These are phyloP conservation scores for Echinops telfairi DNA, from an alignment of 2,113 vertebrate species.

Conservation along the genomic window DNA sequence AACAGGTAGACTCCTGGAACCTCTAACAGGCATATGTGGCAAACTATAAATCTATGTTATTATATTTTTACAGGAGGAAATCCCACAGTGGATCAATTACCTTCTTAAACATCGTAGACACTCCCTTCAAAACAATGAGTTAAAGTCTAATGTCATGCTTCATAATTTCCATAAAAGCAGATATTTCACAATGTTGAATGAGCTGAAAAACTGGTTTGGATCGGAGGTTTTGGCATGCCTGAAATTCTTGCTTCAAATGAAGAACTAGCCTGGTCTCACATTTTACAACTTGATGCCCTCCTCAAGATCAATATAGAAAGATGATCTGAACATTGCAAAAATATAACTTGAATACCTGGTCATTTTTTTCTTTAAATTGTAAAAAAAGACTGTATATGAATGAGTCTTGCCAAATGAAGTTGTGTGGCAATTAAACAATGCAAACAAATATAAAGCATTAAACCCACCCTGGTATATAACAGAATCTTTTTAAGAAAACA, in stretches of 20 bases:
- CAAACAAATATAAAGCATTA: background rate
- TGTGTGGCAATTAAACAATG: conserved; percentile 76
- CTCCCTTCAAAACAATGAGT: conserved; percentile 39
- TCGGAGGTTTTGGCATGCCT: conserved; percentile 9
- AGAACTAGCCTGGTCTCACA: background rate
- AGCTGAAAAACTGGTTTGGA: conserved; percentile 33
- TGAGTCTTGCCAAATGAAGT: conserved; percentile 90
- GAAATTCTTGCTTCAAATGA: conserved; percentile 19
- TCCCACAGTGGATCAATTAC: background rate
- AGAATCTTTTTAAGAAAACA: background rate
- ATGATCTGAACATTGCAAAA: conserved; percentile 41
- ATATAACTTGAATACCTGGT: conserved; percentile 69
- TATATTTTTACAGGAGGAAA: conserved; percentile 30
- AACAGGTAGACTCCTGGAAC: background rate
- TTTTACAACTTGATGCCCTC: conserved; percentile 72
- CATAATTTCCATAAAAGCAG: background rate
- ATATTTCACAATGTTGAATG: background rate
- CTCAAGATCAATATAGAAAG: conserved; percentile 76
- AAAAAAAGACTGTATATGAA: conserved; percentile 87
- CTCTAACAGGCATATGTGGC: background rate
- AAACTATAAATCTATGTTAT: background rate
- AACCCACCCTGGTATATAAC: background rate
- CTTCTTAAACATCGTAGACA: conserved; percentile 24
- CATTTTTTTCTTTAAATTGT: conserved; percentile 61
- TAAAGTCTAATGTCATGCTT: conserved; percentile 24